Base-by-base conservation (phyloP, 2,113 vertebrate genomes). In the Varanus komodoensis region DNA sequence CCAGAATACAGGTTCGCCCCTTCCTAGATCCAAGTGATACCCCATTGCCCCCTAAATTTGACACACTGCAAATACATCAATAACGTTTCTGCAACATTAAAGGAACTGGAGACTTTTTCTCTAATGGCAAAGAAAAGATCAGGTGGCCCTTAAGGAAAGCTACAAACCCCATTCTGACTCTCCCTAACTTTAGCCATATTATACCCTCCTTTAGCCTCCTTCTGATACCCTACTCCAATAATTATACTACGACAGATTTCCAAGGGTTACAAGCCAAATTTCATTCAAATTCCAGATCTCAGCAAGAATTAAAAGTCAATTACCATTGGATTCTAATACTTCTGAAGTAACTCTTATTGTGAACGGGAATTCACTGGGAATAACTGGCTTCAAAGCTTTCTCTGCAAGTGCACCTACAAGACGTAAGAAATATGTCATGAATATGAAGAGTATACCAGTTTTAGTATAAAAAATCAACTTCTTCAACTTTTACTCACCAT, bases 301-400 rank as follows among this genome's bases (percentile, higher is more conserved):
- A 38, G 90, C 34, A 27, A 89, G 27, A 89, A 32, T 21, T 68
- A 84, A 89, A 93, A 29, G 57, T 64, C 15, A 15, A 68, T 71
- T 97, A 99, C 99, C 99, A 64, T 99, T 99, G 89, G 99, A 99
- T 96, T 99, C 99, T 15, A 99, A 94, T 84, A 99, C 99, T 97
- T 99, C 99, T 27, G 99, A 98, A 82, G 99, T 99, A 86, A 99
- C 98, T 90, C 99, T 96, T 94, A 99, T 98, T 8, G 99, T 99
- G 96, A 99, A 99, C 27, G 99, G 99, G 92, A 99, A 99, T 92
- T 99, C 98, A 96, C 97, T 98, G 57, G 99, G 99, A 95, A 99
- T 97, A 93, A 99, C 82, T 6, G 99, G 97, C 92, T 98, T 98
- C 96, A 99, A 94, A 84, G 98, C 97, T 96, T 98, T 99, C 92